phyloP scores from a whole-genome alignment of 2,888 invertebrate species.

The Cylloceria caligata region DNA sequence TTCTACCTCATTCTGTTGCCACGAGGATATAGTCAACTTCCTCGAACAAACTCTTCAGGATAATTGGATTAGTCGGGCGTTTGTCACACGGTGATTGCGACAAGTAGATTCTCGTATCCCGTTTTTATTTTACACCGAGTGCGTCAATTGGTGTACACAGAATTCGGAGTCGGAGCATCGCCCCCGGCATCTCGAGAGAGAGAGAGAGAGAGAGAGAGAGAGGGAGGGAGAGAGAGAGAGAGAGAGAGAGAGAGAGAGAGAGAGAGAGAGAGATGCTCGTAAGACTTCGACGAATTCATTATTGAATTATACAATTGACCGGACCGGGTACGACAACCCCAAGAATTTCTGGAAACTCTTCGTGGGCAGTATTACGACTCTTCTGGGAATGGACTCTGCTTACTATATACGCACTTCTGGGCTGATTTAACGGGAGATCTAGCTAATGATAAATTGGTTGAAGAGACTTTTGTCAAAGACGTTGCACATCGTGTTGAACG shows the following conservation, averaged over 20 bases:
- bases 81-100: conserved; percentile 22
- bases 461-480: conserved; percentile 26
- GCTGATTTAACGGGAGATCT: conserved; percentile 74
- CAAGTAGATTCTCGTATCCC: neutral
- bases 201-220: no score
- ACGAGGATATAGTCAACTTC: conserved; percentile 35
- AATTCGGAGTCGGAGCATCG: conserved; percentile 58
- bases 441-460: conserved; percentile 76
- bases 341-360: conserved; percentile 72
- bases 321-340: conserved; percentile 77
- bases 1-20: conserved; percentile 38
- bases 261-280: neutral
- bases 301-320: conserved; percentile 78
- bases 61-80: conserved; percentile 48
- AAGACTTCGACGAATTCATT: conserved; percentile 76
- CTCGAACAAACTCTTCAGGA: conserved; percentile 26
- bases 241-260: no score
- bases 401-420: neutral
- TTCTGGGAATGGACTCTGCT: conserved; percentile 77
- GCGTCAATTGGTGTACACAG: conserved; percentile 45
- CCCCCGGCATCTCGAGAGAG: conserved; percentile 39
- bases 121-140: neutral
- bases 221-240: no score
- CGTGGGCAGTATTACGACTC: conserved; percentile 62
- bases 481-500: conserved; percentile 20